Percentiles rank a stretch among this genome's conserved stretches.
Conservation (phyloP, 1,140 invertebrate species). For the Pogonomyrmex barbatus region DNA sequence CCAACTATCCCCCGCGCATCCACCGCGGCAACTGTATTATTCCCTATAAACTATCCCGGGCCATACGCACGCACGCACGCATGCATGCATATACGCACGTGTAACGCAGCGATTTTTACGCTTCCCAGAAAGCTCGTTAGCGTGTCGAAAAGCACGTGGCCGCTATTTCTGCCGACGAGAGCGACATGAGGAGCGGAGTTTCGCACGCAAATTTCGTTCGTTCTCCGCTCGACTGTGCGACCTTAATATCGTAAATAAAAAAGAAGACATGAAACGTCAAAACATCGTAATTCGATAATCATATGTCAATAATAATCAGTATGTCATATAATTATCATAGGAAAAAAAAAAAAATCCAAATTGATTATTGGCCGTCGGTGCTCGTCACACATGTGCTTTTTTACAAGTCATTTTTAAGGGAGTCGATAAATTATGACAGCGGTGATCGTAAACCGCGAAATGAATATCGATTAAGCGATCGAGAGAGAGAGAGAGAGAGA, state of each 20-base stretch:
- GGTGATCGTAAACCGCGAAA: conserved; percentile 24
- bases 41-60: conserved; percentile 51
- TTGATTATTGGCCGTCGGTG: not conserved
- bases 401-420: not conserved
- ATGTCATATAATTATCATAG: too few relatives aligned
- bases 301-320: too few relatives aligned
- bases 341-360: not conserved
- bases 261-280: not conserved
- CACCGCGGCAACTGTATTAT: conserved; percentile 73
- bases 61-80: conserved; percentile 37
- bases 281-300: not conserved
- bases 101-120: conserved; percentile 60
- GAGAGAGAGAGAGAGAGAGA: not conserved
- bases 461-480: conserved; percentile 58
- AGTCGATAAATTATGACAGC: conserved; percentile 6
- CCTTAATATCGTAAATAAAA: not conserved
- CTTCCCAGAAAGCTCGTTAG: conserved; percentile 64
- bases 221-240: not conserved
- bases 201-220: not conserved
- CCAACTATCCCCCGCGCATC: conserved; percentile 71
- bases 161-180: not conserved
- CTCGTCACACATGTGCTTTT: not conserved
- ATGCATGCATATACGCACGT: not conserved
- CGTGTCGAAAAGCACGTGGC: not conserved
- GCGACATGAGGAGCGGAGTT: not conserved